Conservation (phyloP, 2,113 vertebrate genomes). For the Leuciscus idus region DNA sequence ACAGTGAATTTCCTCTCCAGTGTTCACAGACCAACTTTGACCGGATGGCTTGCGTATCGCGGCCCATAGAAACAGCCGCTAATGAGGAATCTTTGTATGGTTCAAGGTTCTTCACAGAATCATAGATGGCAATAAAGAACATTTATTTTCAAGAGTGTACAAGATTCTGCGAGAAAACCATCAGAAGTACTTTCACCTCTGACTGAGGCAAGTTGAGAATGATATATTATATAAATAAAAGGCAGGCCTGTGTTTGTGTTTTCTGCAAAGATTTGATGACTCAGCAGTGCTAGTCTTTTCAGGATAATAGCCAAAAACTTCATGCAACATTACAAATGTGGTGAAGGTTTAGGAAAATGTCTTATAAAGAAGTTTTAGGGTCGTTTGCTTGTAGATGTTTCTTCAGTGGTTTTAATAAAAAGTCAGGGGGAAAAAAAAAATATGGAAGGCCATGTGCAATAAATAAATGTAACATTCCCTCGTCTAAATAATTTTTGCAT, state of each 20-base stretch:
- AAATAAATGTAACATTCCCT: not conserved
- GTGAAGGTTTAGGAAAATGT: not conserved
- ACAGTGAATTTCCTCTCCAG: no score
- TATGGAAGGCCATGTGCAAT: not conserved
- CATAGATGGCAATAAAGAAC: no score
- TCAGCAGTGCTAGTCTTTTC: conserved; percentile 15
- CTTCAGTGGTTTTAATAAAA: not conserved
- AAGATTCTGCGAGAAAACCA: not conserved
- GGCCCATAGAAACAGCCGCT: no score
- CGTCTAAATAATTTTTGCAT: not conserved
- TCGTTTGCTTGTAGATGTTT: not conserved
- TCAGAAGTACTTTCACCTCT: not conserved
- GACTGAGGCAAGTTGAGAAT: not conserved
- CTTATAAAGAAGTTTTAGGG: conserved; percentile 4
- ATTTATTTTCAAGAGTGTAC: no score
- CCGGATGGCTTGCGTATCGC: no score
- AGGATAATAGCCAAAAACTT: not conserved
- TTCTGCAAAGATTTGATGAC: conserved; percentile 24
- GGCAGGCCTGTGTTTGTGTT: not conserved
- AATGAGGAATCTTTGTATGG: no score
- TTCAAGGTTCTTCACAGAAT: no score
- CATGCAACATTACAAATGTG: not conserved
- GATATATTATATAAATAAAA: conserved; percentile 29
- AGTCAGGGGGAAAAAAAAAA: not conserved
- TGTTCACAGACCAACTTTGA: no score